Percentiles rank a stretch among this genome's conserved stretches.
These are phyloP conservation scores for Drosophila multiciliata DNA, from an alignment of 2,888 invertebrate genomes.

Conservation along the genomic window DNA sequence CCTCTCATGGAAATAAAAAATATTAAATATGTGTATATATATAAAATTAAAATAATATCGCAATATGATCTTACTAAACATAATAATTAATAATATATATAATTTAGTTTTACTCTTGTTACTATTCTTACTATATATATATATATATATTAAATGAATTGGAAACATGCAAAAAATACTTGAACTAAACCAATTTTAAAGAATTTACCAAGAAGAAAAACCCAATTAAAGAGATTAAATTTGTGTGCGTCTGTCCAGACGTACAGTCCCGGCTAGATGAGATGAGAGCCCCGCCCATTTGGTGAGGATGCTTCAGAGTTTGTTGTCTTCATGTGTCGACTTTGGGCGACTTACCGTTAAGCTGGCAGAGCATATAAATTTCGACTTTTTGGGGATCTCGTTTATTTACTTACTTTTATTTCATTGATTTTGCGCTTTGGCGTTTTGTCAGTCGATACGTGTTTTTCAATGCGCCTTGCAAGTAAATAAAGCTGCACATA, in stretches of 20 bases:
- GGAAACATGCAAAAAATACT: neutral
- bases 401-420: conserved; percentile 53
- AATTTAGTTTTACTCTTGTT: neutral
- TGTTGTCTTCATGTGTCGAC: conserved; percentile 1
- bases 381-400: conserved; percentile 30
- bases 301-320: neutral
- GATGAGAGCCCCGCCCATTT: conserved; percentile 3
- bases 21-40: neutral
- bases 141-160: neutral
- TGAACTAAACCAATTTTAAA: neutral
- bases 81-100: neutral
- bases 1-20: neutral
- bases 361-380: conserved; percentile 53
- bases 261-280: neutral
- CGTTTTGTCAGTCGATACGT: conserved; percentile 38
- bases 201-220: neutral
- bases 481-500: conserved; percentile 24
- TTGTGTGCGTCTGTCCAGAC: neutral
- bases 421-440: conserved; percentile 55
- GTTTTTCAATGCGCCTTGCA: conserved; percentile 25
- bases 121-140: neutral
- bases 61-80: neutral
- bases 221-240: neutral
- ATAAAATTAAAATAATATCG: neutral
- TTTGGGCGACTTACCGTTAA: conserved; percentile 11